These are phyloP conservation scores for Diploscapter pachys DNA, from an alignment of 1,140 invertebrate species.

Conservation along the genomic window DNA sequence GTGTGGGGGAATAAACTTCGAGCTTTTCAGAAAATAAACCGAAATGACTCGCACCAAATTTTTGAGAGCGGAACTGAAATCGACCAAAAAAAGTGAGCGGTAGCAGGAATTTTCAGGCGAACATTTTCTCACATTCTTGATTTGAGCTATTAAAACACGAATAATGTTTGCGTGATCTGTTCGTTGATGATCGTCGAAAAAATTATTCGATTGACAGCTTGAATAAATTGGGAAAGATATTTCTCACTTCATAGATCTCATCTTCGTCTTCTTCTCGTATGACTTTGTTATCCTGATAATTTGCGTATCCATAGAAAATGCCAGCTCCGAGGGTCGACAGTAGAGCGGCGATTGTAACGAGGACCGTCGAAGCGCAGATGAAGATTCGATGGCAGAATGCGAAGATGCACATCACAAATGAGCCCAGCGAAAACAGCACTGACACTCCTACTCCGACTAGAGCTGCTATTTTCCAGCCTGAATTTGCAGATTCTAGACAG, in stretches of 20 bases:
- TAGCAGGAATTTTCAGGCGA: too few relatives aligned
- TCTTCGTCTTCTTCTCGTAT: slow-evolving; percentile 58
- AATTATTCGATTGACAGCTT: too few relatives aligned
- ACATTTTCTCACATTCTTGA: too few relatives aligned
- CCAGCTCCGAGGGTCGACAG: slow-evolving; percentile 40
- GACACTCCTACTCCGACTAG: slow-evolving; percentile 44
- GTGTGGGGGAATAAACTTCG: too few relatives aligned
- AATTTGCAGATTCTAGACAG: background rate
- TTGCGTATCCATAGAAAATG: slow-evolving; percentile 52
- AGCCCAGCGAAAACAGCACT: slow-evolving; percentile 40
- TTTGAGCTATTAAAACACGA: too few relatives aligned
- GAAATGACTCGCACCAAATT: too few relatives aligned
- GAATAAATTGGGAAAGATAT: slow-evolving; percentile 33
- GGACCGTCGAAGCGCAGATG: slow-evolving; percentile 50
- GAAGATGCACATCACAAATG: slow-evolving; percentile 49
- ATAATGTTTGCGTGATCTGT: too few relatives aligned
- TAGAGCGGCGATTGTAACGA: slow-evolving; percentile 47
- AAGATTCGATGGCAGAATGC: slow-evolving; percentile 55
- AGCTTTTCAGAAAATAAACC: too few relatives aligned
- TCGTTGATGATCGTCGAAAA: too few relatives aligned
- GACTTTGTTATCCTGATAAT: slow-evolving; percentile 56
- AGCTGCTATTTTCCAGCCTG: slow-evolving; percentile 58
- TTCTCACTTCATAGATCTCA: slow-evolving; percentile 49
- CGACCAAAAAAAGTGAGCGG: too few relatives aligned
- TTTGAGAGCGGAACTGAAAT: too few relatives aligned